These are phyloP conservation scores for Mythimna lalbum DNA, from an alignment of 2,888 invertebrate species.

Conservation along the genomic window DNA sequence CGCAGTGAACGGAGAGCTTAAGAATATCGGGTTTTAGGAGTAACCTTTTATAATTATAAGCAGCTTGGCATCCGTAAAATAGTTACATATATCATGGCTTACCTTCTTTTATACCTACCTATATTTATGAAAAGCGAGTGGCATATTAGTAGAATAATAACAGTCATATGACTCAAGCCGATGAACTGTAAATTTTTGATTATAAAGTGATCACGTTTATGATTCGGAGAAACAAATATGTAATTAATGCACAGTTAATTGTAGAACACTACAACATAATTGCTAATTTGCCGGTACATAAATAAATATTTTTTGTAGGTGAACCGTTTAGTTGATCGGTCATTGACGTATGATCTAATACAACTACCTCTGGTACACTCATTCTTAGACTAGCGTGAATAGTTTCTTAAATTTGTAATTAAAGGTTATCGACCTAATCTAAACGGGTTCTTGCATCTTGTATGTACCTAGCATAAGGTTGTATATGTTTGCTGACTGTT, in stretches of 20 bases:
- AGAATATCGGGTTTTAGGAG: background rate
- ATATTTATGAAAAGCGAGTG: background rate
- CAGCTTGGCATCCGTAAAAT: background rate
- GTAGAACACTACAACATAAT: conserved; percentile 12
- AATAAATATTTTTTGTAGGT: conserved; percentile 35
- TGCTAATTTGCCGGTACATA: conserved; percentile 35
- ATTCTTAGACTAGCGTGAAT: conserved; percentile 31
- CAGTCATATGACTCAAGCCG: conserved; percentile 2
- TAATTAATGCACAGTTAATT: conserved; percentile 31
- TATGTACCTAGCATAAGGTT: conserved; percentile 9
- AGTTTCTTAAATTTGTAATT: conserved; percentile 31
- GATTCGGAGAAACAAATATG: conserved; percentile 15
- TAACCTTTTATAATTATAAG: conserved; percentile 29
- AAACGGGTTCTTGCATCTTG: conserved; percentile 47
- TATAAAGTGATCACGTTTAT: conserved; percentile 6
- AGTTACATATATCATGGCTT: background rate
- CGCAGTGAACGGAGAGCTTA: background rate
- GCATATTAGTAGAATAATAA: conserved; percentile 4
- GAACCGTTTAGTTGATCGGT: conserved; percentile 41
- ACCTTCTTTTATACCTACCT: background rate
- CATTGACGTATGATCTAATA: conserved; percentile 46
- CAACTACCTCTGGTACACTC: conserved; percentile 22
- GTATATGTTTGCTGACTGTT: conserved; percentile 26
- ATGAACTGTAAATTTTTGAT: conserved; percentile 3
- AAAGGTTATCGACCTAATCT: conserved; percentile 47